These are phyloP conservation scores for Diarsia rubi DNA, from an alignment of 2,888 invertebrate species.

Conservation along the genomic window DNA sequence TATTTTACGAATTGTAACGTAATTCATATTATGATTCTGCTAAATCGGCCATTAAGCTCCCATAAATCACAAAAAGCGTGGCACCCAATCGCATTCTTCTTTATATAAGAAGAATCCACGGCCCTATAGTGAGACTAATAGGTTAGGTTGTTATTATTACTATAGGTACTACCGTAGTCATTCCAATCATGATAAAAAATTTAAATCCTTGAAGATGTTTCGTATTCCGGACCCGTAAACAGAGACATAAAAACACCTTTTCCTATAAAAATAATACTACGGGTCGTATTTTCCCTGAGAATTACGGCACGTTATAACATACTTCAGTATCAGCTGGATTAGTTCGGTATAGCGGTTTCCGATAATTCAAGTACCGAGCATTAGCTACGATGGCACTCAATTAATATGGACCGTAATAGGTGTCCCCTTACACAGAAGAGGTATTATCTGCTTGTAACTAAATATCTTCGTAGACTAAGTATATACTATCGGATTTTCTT, in stretches of 20 bases:
- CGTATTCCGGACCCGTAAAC: slow-evolving; percentile 35
- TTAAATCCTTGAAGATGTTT: slow-evolving; percentile 19
- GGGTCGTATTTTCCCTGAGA: slow-evolving; percentile 33
- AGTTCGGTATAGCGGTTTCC: slow-evolving; percentile 22
- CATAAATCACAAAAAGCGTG: neutral
- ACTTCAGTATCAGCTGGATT: slow-evolving; percentile 38
- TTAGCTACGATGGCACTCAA: slow-evolving; percentile 48
- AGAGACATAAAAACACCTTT: slow-evolving; percentile 50
- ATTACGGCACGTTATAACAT: slow-evolving; percentile 35
- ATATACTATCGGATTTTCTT: slow-evolving; percentile 1
- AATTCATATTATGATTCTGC: no score
- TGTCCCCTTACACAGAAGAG: slow-evolving; percentile 31
- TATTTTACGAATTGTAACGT: no score
- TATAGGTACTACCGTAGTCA: neutral
- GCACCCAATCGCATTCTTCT: neutral
- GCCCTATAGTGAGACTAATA: neutral
- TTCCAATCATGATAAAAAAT: slow-evolving; percentile 19
- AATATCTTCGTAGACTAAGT: slow-evolving; percentile 15
- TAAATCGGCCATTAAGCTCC: no score
- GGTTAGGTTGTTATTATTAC: neutral
- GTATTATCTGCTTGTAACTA: slow-evolving; percentile 41
- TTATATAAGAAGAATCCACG: neutral
- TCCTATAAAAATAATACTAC: slow-evolving; percentile 44
- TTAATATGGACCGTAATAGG: slow-evolving; percentile 48
- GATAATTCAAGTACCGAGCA: slow-evolving; percentile 42